Evolutionary conservation across 2,888 invertebrate species (phyloP).

Genomic region (Synergus laeviventris): DNA sequence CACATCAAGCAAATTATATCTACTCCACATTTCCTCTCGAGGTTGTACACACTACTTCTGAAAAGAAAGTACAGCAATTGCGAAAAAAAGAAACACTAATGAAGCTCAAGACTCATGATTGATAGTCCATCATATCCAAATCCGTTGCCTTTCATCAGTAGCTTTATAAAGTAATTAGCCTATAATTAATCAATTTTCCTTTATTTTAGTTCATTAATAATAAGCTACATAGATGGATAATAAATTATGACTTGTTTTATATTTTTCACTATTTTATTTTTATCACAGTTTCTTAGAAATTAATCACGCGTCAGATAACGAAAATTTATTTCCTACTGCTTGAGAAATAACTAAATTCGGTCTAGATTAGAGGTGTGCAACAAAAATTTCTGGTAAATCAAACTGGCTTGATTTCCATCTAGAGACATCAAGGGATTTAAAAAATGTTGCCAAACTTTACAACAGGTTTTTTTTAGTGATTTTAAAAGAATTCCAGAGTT

Average conservation of each 20-base stretch:
- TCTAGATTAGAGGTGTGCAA: no score
- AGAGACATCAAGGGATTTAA: no score
- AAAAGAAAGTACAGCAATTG: slow-evolving; percentile 21
- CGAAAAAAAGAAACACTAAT: neutral
- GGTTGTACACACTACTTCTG: neutral
- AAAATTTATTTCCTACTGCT: slow-evolving; percentile 1
- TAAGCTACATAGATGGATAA: neutral
- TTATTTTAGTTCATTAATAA: slow-evolving; percentile 16
- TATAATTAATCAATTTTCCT: slow-evolving; percentile 30
- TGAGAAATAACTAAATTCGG: neutral
- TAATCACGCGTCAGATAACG: neutral
- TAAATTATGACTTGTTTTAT: neutral
- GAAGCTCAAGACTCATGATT: neutral
- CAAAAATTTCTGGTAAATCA: no score
- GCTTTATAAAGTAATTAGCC: slow-evolving; percentile 7
- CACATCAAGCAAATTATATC: slow-evolving; percentile 29
- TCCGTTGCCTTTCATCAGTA: neutral
- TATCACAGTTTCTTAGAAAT: neutral
- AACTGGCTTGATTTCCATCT: no score
- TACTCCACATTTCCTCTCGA: slow-evolving; percentile 26
- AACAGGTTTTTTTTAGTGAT: no score
- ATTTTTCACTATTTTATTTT: neutral
- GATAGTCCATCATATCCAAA: neutral
- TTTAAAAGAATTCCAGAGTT: no score
- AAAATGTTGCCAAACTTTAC: no score